Evolutionary conservation across 2,888 invertebrate species (phyloP).

Genomic region (Habrosyne pyritoides): DNA sequence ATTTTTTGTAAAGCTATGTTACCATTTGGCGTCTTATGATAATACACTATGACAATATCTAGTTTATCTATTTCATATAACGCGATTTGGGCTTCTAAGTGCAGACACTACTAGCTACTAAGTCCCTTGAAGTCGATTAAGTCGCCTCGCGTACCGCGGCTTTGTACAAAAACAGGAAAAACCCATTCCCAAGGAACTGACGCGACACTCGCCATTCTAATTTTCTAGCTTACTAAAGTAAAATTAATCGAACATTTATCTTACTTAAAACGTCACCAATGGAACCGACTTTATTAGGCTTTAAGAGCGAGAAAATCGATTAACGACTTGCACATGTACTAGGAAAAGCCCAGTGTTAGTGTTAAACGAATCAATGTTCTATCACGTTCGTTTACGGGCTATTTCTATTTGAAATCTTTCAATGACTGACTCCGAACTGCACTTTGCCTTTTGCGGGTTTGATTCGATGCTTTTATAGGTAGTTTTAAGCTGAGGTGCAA

Average conservation of each 20-base stretch:
- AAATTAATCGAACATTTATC: slow-evolving; percentile 3
- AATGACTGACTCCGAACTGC: not conserved
- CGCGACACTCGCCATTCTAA: slow-evolving; percentile 4
- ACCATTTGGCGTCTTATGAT: no score
- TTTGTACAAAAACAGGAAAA: slow-evolving; percentile 3
- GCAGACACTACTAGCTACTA: not conserved
- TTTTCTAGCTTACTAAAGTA: not conserved
- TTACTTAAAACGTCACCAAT: not conserved
- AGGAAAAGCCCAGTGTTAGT: not conserved
- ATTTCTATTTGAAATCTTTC: not conserved
- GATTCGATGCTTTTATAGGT: not conserved
- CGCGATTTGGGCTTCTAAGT: no score
- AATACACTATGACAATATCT: no score
- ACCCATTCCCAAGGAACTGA: not conserved
- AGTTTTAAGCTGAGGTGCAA: not conserved
- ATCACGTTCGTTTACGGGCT: not conserved
- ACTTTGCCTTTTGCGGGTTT: not conserved
- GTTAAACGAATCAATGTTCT: not conserved
- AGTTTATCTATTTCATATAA: no score
- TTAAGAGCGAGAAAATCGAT: not conserved
- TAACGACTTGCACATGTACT: not conserved
- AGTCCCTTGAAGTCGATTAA: not conserved
- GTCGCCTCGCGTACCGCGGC: not conserved
- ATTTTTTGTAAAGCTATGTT: no score
- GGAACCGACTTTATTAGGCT: not conserved